Percentiles rank a stretch among this genome's conserved stretches.
These are phyloP conservation scores for Julus scandinavius DNA, from an alignment of 2,888 invertebrate species.

Conservation along the genomic window DNA sequence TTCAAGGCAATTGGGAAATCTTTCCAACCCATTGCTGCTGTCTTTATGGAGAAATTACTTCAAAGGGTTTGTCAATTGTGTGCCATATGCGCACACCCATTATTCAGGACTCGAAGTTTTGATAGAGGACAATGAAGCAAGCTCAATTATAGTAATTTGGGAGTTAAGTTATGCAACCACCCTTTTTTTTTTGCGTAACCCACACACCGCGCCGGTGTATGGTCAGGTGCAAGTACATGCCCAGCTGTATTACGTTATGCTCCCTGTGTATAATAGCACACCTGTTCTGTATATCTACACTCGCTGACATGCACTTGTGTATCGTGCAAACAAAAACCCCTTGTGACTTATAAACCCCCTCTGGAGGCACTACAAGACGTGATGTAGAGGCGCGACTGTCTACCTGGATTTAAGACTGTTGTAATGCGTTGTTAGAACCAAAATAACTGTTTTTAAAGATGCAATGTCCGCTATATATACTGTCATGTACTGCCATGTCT, in stretches of 20 bases:
- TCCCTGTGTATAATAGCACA: background rate
- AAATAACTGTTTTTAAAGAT: too few relatives aligned
- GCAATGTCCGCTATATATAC: too few relatives aligned
- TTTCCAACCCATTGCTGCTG: background rate
- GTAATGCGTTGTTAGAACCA: too few relatives aligned
- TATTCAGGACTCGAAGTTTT: background rate
- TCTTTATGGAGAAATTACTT: background rate
- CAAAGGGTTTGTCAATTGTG: background rate
- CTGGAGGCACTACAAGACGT: too few relatives aligned
- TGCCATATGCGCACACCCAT: background rate
- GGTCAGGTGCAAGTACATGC: background rate
- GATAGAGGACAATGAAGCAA: background rate
- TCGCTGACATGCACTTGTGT: too few relatives aligned
- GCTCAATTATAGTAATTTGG: background rate
- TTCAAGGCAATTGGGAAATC: background rate
- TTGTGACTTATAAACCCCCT: too few relatives aligned
- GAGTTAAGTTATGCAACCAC: background rate
- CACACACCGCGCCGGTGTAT: background rate
- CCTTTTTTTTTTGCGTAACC: background rate
- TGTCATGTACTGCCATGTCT: too few relatives aligned
- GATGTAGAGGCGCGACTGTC: too few relatives aligned
- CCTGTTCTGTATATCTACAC: background rate
- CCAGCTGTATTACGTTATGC: background rate
- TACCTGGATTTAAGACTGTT: too few relatives aligned
- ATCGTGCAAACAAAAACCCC: too few relatives aligned